phyloP scores from a whole-genome alignment of 2,797 vertebrate species.

The Microcaecilia unicolor region DNA sequence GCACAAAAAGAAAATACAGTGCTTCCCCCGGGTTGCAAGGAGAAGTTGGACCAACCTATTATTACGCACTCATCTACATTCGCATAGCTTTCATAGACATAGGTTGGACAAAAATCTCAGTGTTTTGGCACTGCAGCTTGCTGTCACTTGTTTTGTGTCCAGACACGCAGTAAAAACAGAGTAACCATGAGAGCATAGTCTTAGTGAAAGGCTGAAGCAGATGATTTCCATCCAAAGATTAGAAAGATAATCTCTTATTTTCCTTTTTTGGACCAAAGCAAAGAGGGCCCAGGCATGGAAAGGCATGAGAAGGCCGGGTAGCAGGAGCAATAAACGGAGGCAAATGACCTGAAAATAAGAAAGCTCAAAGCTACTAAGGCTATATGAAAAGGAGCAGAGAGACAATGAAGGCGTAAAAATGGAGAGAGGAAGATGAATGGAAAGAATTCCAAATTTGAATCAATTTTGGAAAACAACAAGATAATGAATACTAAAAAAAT shows the following conservation, averaged over 20 bases:
- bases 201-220: not conserved
- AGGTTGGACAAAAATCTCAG: no score
- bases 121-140: no score
- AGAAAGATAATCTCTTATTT: not conserved
- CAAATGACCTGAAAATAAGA: not conserved
- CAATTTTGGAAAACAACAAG: no score
- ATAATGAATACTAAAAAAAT: no score
- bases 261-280: not conserved
- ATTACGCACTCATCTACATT: no score
- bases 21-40: constrained; percentile 28
- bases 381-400: not conserved
- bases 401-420: not conserved
- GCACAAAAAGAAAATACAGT: constrained; percentile 11
- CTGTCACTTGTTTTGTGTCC: no score
- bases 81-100: no score
- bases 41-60: not conserved
- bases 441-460: no score
- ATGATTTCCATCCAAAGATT: not conserved
- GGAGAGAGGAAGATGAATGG: no score
- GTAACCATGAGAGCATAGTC: no score
- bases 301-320: not conserved
- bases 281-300: constrained; percentile 1
- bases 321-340: not conserved
- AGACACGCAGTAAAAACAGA: no score
- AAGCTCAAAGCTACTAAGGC: not conserved